Evolutionary conservation across 1,140 invertebrate species (phyloP).

Genomic region (Formica selysi): DNA sequence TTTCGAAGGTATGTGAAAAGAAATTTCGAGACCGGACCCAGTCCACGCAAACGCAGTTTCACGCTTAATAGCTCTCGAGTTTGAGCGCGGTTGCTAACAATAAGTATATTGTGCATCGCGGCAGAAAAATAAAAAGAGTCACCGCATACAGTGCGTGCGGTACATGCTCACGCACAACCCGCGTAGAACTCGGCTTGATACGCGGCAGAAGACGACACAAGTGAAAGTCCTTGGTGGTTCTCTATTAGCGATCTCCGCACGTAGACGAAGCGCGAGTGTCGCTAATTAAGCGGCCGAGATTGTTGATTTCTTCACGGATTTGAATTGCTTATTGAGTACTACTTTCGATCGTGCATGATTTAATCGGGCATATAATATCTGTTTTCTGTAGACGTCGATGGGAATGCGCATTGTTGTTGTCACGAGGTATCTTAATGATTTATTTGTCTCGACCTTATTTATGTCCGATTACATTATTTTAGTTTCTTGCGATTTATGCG

Average conservation of each 20-base stretch:
- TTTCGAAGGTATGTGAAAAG: neutral
- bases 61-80: constrained; percentile 18
- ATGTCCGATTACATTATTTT: neutral
- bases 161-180: constrained; percentile 19
- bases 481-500: neutral
- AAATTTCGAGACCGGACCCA: constrained; percentile 16
- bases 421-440: neutral
- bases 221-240: constrained; percentile 67
- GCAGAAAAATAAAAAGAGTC: constrained; percentile 30
- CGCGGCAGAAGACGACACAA: constrained; percentile 35
- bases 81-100: neutral
- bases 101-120: neutral
- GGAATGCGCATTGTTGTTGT: neutral
- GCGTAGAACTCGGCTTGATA: constrained; percentile 38
- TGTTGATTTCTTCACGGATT: constrained; percentile 56
- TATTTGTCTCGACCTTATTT: neutral
- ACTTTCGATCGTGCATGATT: constrained; percentile 7
- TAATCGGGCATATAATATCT: constrained; percentile 8
- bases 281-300: constrained; percentile 58
- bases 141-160: neutral
- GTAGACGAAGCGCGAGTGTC: constrained; percentile 21
- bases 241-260: constrained; percentile 56
- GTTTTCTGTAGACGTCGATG: neutral
- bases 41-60: constrained; percentile 5
- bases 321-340: constrained; percentile 28